Base-by-base conservation (phyloP, 2,888 invertebrate genomes). In the Tanytarsus gracilentus region DNA sequence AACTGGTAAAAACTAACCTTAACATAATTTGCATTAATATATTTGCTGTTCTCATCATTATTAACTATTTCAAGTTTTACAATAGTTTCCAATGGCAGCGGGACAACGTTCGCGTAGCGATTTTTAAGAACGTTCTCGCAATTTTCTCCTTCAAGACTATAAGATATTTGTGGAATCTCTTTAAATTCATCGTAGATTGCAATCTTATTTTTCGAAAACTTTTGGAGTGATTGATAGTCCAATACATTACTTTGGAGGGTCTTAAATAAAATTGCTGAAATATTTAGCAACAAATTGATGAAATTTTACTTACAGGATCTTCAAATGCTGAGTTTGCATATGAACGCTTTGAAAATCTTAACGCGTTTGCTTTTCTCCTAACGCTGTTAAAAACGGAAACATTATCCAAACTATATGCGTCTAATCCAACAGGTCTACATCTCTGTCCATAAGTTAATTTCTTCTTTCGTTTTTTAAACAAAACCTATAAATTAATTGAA, bases 21-120 rank as follows among this genome's bases (percentile, higher is more conserved):
- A 65, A 95, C 85, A 75, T 82, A 95, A 74, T 92, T 95, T 63
- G 94, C 95, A 70, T 95, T 96, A 66, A 95, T 95, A 70, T 95
- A 96, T 73, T 91, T 90, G 55, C 87, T 84, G 63, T 84, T 83
- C 1, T 85, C 84, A 67, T 88, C 86, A 62, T 83, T 85, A 61
- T 85, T 84, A 62, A 84, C 77, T 63, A 81, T 78, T 65, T 79
- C 80, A 33, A 95, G 76, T 29, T 83, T 81, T 2, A 95, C 94
- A 68, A 94, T 79, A 27, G 92, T 92, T 73, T 93, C 92, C n/a
- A n/a, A n/a, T 27, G 93, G 92, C 65, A 92, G 80, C 59, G 95
- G 95, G 65, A 95, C 85, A n/a, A 95, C 91, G 73, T 96, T 95
- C 62, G 94, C 91, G 75, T 92, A 96, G 53, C 88, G 77, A 75